Percentiles rank a stretch among this genome's conserved stretches.
These are phyloP conservation scores for Himantopus leucocephalus DNA, from an alignment of 2,113 vertebrate species.

Conservation along the genomic window DNA sequence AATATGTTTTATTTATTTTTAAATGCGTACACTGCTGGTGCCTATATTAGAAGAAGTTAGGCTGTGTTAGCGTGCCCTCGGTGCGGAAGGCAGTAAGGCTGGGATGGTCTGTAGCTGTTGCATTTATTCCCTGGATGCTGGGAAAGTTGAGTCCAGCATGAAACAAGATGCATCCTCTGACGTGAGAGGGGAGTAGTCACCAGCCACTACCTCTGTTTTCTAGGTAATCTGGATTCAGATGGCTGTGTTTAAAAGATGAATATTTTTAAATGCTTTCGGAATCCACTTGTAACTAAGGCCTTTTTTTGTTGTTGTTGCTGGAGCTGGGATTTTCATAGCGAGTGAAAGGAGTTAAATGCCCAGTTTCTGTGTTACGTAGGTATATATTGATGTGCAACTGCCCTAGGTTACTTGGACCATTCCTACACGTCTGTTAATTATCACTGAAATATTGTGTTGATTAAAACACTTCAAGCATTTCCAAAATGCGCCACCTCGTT, in stretches of 20 bases:
- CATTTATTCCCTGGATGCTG: not conserved
- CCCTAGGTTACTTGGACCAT: not conserved
- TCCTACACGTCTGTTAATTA: not conserved
- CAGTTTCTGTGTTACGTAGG: rapidly evolving
- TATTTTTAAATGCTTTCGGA: not conserved
- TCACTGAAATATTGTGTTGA: not conserved
- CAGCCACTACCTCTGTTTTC: not conserved
- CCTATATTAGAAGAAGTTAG: not conserved
- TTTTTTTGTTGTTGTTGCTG: not conserved
- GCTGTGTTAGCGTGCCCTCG: not conserved
- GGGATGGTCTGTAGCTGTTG: not conserved
- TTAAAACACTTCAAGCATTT: not conserved
- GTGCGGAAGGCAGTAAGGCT: not conserved
- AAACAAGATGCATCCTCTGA: not conserved
- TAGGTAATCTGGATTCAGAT: not conserved
- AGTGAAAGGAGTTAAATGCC: not conserved
- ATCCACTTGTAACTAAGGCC: not conserved
- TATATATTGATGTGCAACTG: not conserved
- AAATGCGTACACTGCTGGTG: not conserved
- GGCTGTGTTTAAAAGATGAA: not conserved
- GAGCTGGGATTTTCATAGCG: not conserved
- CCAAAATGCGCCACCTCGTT: not conserved
- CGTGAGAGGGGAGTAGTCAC: not conserved
- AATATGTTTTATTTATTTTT: not conserved
- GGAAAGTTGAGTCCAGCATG: not conserved